Percentiles rank a stretch among this genome's conserved stretches.
Conservation (phyloP, 1,140 invertebrate genomes). For the Tenebrio molitor region DNA sequence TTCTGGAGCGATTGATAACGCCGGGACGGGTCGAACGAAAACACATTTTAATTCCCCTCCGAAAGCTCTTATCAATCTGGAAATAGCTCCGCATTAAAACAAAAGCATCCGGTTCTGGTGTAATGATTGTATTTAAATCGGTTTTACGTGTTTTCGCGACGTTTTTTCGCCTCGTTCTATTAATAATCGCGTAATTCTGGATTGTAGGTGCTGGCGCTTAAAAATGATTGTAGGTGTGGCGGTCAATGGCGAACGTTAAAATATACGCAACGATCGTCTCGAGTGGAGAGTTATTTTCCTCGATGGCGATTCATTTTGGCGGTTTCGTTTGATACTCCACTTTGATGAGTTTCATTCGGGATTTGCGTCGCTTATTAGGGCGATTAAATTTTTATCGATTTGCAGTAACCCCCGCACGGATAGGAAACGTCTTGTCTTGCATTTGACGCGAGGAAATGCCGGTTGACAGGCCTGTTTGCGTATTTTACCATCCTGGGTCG, state of each 20-base stretch:
- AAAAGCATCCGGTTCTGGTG: not conserved
- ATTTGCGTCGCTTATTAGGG: not conserved
- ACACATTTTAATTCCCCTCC: too few species aligned
- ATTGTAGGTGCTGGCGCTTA: not conserved
- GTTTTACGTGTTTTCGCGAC: not conserved
- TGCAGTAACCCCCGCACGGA: not conserved
- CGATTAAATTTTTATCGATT: conserved; percentile 26
- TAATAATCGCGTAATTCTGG: not conserved
- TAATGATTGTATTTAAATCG: not conserved
- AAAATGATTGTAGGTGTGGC: too few species aligned
- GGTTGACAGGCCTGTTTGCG: not conserved
- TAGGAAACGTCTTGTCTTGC: not conserved
- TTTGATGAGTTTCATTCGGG: not conserved
- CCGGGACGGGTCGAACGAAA: too few species aligned
- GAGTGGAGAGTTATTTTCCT: too few species aligned
- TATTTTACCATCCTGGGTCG: not conserved
- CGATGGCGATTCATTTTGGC: too few species aligned
- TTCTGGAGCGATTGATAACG: too few species aligned
- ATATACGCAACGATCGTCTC: too few species aligned
- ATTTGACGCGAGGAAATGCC: not conserved
- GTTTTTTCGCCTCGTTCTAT: not conserved
- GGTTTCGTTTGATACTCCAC: too few species aligned
- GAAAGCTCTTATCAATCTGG: too few species aligned
- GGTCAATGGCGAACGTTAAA: too few species aligned
- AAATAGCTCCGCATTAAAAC: not conserved